Percentiles rank a stretch among this genome's conserved stretches.
Evolutionary conservation across 2,113 vertebrate species (phyloP).

Genomic region (Microcebus tavaratra): DNA sequence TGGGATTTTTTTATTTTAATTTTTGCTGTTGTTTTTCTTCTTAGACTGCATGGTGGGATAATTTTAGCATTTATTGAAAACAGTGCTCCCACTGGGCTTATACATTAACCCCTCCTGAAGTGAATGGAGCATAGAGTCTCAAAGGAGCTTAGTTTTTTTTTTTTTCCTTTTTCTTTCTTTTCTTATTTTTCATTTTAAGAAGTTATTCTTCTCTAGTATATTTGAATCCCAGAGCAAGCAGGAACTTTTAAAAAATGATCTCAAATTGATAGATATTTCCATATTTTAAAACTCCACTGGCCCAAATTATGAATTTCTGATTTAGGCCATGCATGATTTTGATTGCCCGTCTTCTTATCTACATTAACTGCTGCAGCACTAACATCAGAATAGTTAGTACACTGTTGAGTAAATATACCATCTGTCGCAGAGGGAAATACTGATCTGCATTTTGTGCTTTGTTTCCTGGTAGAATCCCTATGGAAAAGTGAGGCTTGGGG

Average conservation of each 20-base stretch:
- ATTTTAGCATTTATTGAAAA: slow-evolving; percentile 62
- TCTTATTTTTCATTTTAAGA: slow-evolving; percentile 48
- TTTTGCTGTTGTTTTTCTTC: slow-evolving; percentile 12
- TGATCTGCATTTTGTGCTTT: neutral
- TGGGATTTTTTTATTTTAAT: neutral
- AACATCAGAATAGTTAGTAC: neutral
- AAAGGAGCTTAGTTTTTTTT: neutral
- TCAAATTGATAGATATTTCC: neutral
- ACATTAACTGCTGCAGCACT: neutral
- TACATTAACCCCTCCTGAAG: slow-evolving; percentile 15
- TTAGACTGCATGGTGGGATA: slow-evolving; percentile 42
- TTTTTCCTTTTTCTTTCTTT: neutral
- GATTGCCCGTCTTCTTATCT: neutral
- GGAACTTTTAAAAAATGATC: neutral
- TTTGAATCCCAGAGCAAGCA: slow-evolving; percentile 9
- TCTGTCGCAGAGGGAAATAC: neutral
- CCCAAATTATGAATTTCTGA: neutral
- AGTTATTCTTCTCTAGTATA: neutral
- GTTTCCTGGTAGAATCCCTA: neutral
- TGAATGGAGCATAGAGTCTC: neutral
- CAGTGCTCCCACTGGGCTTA: neutral
- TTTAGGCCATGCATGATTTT: neutral
- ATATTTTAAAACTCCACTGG: slow-evolving; percentile 1
- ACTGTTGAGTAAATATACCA: neutral
- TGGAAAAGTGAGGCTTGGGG: neutral